Evolutionary conservation across 2,113 vertebrate genomes (phyloP).

Genomic region (Leptobrachium ailaonicum): DNA sequence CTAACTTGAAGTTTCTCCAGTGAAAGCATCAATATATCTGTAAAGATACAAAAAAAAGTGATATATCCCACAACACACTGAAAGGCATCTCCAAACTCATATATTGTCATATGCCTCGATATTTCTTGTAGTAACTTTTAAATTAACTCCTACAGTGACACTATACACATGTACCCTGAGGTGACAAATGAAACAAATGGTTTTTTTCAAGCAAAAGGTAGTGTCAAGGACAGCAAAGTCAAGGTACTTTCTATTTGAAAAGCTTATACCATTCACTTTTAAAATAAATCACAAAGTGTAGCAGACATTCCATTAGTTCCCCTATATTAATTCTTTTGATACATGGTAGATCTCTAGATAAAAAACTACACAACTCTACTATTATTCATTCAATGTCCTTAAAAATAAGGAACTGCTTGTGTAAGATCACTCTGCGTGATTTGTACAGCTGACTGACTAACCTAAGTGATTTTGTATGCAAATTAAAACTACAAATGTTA

Average conservation of each 20-base stretch:
- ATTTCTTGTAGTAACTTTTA: conserved; percentile 45
- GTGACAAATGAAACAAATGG: conserved; percentile 45
- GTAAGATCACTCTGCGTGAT: conserved; percentile 24
- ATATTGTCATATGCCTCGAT: conserved; percentile 34
- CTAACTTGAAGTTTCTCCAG: neutral
- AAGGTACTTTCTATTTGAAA: conserved; percentile 32
- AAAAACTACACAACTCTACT: conserved; percentile 33
- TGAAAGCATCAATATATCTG: conserved; percentile 9
- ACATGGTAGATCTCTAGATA: conserved; percentile 41
- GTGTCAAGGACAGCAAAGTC: conserved; percentile 42
- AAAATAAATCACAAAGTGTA: conserved; percentile 40
- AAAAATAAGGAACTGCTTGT: conserved; percentile 39
- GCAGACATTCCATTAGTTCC: conserved; percentile 41
- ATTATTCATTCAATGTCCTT: conserved; percentile 42
- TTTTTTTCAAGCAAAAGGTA: conserved; percentile 39
- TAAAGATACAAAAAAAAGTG: conserved; percentile 3
- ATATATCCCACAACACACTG: conserved; percentile 28
- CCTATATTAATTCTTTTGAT: conserved; percentile 49
- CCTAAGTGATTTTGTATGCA: conserved; percentile 20
- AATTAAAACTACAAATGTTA: conserved; percentile 17
- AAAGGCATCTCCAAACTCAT: conserved; percentile 32
- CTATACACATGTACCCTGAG: conserved; percentile 45
- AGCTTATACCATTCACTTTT: conserved; percentile 37
- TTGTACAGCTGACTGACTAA: conserved; percentile 28
- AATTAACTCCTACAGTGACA: conserved; percentile 45